These are phyloP conservation scores for Elaeidobius kamerunicus DNA, from an alignment of 2,888 invertebrate genomes.

Conservation along the genomic window DNA sequence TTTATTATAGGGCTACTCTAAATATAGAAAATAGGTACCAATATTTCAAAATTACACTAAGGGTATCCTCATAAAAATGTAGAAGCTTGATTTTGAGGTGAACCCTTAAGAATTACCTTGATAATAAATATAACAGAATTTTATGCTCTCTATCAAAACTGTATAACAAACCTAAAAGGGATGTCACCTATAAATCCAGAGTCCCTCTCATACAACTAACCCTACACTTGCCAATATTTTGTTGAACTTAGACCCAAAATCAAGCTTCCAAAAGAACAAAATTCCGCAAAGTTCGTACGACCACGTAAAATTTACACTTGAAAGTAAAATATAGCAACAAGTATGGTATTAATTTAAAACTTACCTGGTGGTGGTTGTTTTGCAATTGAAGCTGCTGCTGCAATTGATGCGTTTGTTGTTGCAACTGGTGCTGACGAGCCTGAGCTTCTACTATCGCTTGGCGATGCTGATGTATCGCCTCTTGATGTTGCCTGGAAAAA, in stretches of 20 bases:
- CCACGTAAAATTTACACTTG: not conserved
- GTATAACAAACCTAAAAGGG: slow-evolving; percentile 3
- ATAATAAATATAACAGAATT: slow-evolving; percentile 5
- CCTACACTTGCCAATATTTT: slow-evolving; percentile 16
- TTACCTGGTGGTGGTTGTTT: slow-evolving; percentile 47
- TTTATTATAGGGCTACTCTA: too few relatives aligned
- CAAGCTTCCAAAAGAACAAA: slow-evolving; percentile 22
- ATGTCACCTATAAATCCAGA: slow-evolving; percentile 4
- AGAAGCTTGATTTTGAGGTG: slow-evolving; percentile 28
- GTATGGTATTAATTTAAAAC: too few relatives aligned
- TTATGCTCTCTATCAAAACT: slow-evolving; percentile 12
- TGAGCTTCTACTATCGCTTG: slow-evolving; percentile 48
- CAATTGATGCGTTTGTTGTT: slow-evolving; percentile 51
- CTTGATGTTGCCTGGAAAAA: slow-evolving; percentile 43
- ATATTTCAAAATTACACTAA: too few relatives aligned
- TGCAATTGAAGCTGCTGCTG: slow-evolving; percentile 52
- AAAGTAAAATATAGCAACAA: not conserved
- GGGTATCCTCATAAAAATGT: too few relatives aligned
- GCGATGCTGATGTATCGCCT: slow-evolving; percentile 44
- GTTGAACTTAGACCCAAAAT: slow-evolving; percentile 30
- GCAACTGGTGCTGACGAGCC: slow-evolving; percentile 51
- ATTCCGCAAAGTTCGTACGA: not conserved
- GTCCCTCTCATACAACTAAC: slow-evolving; percentile 21
- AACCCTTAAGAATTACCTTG: slow-evolving; percentile 5
- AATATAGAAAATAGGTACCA: too few relatives aligned